Evolutionary conservation across 2,113 vertebrate species (phyloP).

Genomic region (Dipodomys ordii): DNA sequence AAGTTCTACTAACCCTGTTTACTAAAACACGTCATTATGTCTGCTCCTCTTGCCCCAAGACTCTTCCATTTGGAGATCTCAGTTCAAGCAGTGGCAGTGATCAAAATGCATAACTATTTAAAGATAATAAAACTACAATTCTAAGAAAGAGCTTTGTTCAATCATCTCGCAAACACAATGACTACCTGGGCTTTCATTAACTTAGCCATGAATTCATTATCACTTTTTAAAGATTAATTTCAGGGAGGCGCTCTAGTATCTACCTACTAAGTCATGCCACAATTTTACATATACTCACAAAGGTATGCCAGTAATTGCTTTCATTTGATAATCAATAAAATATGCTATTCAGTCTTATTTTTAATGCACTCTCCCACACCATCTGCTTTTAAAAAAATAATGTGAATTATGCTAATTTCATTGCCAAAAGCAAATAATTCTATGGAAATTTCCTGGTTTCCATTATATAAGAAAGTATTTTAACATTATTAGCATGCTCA

Average conservation of each 20-base stretch:
- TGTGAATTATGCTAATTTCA: conserved; percentile 70
- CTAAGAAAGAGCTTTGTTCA: conserved; percentile 4
- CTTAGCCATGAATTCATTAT: neutral
- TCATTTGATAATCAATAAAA: conserved; percentile 65
- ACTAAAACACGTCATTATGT: conserved; percentile 37
- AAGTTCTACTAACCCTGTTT: conserved; percentile 49
- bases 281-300: conserved; percentile 59
- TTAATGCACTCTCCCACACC: conserved; percentile 67
- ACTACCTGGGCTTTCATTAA: conserved; percentile 24
- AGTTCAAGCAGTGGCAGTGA: neutral
- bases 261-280: neutral
- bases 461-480: conserved; percentile 57
- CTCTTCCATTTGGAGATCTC: neutral
- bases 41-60: conserved; percentile 8
- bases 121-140: too few species aligned
- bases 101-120: too few species aligned
- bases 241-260: conserved; percentile 14
- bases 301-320: conserved; percentile 13
- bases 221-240: neutral
- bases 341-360: conserved; percentile 48
- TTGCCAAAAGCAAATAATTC: conserved; percentile 70
- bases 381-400: conserved; percentile 74
- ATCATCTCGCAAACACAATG: conserved; percentile 16
- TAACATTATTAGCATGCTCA: conserved; percentile 61
- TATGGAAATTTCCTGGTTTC: conserved; percentile 63